Conservation (phyloP, 2,888 invertebrate species). For the Drosophila mettleri region DNA sequence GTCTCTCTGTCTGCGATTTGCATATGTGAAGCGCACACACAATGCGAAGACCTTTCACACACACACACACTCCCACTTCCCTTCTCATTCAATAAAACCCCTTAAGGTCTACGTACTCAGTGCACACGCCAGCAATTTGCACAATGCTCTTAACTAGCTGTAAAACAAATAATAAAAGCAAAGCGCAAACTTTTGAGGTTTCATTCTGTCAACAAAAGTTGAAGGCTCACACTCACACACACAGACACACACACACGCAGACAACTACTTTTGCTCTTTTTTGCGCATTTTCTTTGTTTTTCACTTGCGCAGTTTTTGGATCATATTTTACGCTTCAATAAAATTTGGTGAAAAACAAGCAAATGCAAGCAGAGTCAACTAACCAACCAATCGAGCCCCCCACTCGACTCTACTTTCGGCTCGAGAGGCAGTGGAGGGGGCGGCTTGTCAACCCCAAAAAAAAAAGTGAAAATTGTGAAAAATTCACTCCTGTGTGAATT, state of each 20-base stretch:
- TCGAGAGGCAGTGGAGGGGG: neutral
- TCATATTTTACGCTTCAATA: conserved; percentile 79
- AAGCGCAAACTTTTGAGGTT: conserved; percentile 76
- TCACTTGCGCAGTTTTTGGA: conserved; percentile 35
- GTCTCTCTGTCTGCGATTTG: conserved; percentile 44
- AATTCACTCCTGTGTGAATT: conserved; percentile 78
- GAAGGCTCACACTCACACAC: conserved; percentile 41
- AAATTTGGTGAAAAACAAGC: conserved; percentile 46
- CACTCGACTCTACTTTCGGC: neutral
- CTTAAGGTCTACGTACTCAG: conserved; percentile 1
- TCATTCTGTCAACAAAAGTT: conserved; percentile 76
- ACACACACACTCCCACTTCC: neutral
- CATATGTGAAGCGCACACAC: conserved; percentile 59
- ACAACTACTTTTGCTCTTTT: conserved; percentile 9
- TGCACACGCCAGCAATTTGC: conserved; percentile 59
- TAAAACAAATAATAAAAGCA: conserved; percentile 76
- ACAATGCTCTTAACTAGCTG: conserved; percentile 78
- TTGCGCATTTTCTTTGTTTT: neutral
- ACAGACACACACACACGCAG: conserved; percentile 22
- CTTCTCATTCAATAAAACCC: conserved; percentile 8
- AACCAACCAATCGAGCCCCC: conserved; percentile 29
- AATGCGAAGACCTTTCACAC: conserved; percentile 31
- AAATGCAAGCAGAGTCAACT: conserved; percentile 40
- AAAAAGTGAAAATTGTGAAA: conserved; percentile 74
- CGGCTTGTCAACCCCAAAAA: conserved; percentile 5